Evolutionary conservation across 2,113 vertebrate species (phyloP), one percentile per base, ranked within the genome.

Genomic region (Zingel zingel): DNA sequence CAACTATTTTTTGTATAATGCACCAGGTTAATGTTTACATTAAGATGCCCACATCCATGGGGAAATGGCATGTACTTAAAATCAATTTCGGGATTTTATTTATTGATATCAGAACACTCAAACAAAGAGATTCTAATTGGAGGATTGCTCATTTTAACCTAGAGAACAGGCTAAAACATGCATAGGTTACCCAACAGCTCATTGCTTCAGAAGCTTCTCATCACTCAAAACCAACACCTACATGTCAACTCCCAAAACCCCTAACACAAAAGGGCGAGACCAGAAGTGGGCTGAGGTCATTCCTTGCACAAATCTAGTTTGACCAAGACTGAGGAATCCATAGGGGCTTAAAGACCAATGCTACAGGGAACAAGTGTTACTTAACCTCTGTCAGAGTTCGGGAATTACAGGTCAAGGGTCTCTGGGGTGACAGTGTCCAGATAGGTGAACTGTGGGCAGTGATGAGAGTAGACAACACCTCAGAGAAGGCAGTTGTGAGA

Each of bases 361-460:
- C 81, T 43, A 2, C n/a, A 18, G 27, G 58, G 48, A 73, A n/a
- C 6, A 30, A 61, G 27, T 43, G 79, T 57, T 16, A 76, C 67
- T 81, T 80, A 54, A 90, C 85, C 70, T 80, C 70, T 79, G 74
- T 62, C 74, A 36, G 18, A 1, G 1, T 25, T 16, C 2, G 0
- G 30, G 54, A 59, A 21, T 61, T 21, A 64, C 47, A 64, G 84
- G 84, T 87, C 75, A 86, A 39, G 5, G 73, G 84, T 88, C 58
- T 45, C 43, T 2, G 15, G 63, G 72, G 78, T 25, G 73, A 87
- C 53, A 25, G 0, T n/a, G 65, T 63, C 83, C 86, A 59, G 77
- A 72, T 82, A 72, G 65, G 54, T 85, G 82, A 79, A 6, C 51
- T 23, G 54, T 51, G 39, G 53, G 53, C 19, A 4, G 21, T 21